Evolutionary conservation across 2,113 vertebrate species (phyloP), one percentile per base, ranked within the genome.

Genomic region (Archilochus colubris): DNA sequence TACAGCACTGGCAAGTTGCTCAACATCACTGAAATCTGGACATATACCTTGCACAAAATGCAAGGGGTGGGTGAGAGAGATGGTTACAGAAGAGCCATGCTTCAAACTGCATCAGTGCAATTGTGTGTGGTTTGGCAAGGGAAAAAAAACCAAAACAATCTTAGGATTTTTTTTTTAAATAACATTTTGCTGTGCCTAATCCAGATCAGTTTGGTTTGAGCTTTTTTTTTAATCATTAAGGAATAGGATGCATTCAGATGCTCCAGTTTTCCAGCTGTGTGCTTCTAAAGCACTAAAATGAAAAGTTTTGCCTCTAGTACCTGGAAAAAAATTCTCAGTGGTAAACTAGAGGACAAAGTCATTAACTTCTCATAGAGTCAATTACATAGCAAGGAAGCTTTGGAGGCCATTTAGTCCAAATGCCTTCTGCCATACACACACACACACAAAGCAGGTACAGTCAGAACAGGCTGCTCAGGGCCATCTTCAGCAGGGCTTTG

Each of bases 51-150:
- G 40, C 58, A 86, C 77, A 79, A 75, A 92, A 88, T 59, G 61
- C 81, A 90, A 91, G 74, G 9, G 40, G 27, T 57, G 7, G 33
- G 66, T 48, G 33, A 94, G 23, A 13, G 69, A 94, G 83, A 96
- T 91, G 68, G 57, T 64, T 94, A 50, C 53, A 75, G 68, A 95
- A 92, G 76, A 93, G 18, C 77, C 79, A 77, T 70, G 88, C 94
- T 95, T 38, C 73, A 90, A 91, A 91, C 1, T 63, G 79, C 51
- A 93, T 61, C 73, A 70, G 2, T 82, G 59, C 79, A 86, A 83
- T 40, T 62, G 51, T 59, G 82, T 77, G 75, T 48, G 33, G 43
- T 63, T 63, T 90, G 61, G 21, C 14, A 24, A 44, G 51, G 10
- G 5, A 12, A 55, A 11, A 10, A 73, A 73, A 53, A 76, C 33